Evolutionary conservation across 1,140 invertebrate genomes (phyloP), one percentile per base, ranked within the genome.

Genomic region (Spodoptera frugiperda): DNA sequence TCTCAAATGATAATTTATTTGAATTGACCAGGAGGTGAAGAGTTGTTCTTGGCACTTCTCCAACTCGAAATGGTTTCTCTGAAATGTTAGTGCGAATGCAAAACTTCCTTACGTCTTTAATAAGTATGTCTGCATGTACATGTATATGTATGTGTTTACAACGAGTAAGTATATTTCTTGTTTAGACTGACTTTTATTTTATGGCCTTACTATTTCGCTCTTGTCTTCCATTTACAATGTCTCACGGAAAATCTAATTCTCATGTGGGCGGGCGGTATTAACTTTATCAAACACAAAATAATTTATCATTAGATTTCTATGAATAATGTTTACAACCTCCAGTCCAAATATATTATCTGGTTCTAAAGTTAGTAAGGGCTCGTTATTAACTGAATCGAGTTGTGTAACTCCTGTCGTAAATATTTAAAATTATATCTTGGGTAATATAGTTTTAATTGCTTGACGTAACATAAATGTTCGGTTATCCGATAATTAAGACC

Each of bases 81-180:
- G 81, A 86, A 87, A 86, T 78, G 82, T 85, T 84, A 84, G 80
- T 82, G 76, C 80, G 81, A 83, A 84, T 86, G 82, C 80, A 83
- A 85, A 76, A 86, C 79, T 85, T 87, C 82, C 81, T 84, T 86
- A 78, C 75, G 72, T 78, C 74, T 77, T 46, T 61, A 39, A 46
- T 53, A 68, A n/a, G 65, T 68, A 49, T 67, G 19, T 67, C 44
- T 49, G 11, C 44, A 14, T 65, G 1, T 48, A 65, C 17, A 15
- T 19, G 12, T 65, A 67, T 39, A 39, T 0, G 12, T 65, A 67
- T 39, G 8, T 0, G 33, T 39, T 39, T 39, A 1, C 12, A 25
- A 25, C 3, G 9, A 39, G 6, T 39, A 0, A 48, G 12, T 21
- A 48, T 25, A 25, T 25, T 44, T 67, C 21, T 9, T 49, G 57